phyloP scores from a whole-genome alignment of 2,888 invertebrate species.

The Cataglyphis livida region DNA sequence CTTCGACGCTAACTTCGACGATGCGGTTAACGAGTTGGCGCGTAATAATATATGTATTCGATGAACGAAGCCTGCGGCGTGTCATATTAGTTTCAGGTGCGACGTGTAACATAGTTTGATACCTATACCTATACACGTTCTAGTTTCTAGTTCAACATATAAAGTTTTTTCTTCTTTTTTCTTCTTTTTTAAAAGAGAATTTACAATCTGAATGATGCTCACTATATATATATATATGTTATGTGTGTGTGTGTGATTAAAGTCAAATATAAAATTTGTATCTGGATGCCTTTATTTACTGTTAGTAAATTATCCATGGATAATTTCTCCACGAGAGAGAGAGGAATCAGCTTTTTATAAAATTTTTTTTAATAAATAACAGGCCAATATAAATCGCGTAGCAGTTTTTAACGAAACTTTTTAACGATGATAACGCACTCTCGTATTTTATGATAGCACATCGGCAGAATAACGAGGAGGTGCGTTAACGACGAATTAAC shows the following conservation, averaged over 20 bases:
- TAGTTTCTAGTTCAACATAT: background rate
- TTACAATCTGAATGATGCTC: background rate
- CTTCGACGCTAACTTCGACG: slow-evolving; percentile 53
- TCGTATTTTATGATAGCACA: background rate
- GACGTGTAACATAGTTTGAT: slow-evolving; percentile 5
- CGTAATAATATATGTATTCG: slow-evolving; percentile 53
- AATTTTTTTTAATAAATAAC: slow-evolving; percentile 6
- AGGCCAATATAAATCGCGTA: background rate
- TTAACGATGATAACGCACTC: slow-evolving; percentile 3
- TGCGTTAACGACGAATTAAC: slow-evolving; percentile 42
- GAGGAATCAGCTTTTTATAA: background rate
- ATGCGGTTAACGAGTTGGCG: slow-evolving; percentile 51
- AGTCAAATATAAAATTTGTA: background rate
- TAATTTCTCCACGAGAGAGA: background rate
- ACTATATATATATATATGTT: too few relatives aligned
- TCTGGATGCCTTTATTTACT: background rate
- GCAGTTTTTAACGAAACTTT: background rate
- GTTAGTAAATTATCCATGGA: background rate
- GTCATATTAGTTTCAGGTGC: slow-evolving; percentile 5
- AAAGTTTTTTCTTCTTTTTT: background rate
- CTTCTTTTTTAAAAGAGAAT: background rate
- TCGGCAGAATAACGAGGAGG: slow-evolving; percentile 13
- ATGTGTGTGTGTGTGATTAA: background rate
- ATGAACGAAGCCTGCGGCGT: slow-evolving; percentile 11
- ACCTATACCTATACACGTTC: background rate